Conservation (phyloP, 2,113 vertebrate genomes). For the Panurus biarmicus region DNA sequence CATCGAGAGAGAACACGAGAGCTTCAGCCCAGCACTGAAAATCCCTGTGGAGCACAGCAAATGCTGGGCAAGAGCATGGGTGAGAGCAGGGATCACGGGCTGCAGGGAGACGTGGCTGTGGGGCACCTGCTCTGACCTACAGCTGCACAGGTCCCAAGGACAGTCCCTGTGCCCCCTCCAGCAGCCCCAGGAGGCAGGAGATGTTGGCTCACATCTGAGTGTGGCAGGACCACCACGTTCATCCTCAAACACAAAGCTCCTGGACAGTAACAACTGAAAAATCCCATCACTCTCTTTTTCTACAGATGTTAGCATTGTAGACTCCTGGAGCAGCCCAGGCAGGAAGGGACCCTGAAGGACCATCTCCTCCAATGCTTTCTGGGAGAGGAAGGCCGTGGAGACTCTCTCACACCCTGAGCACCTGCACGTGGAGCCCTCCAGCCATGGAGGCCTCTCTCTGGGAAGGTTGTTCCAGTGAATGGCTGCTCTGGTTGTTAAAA, state of each 20-base stretch:
- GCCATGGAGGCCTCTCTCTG: rapidly evolving
- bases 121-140: background rate
- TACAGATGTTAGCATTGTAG: background rate
- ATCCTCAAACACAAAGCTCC: background rate
- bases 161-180: background rate
- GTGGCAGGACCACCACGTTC: background rate
- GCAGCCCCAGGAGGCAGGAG: background rate
- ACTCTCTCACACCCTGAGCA: background rate
- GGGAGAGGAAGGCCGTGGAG: background rate
- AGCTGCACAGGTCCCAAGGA: rapidly evolving
- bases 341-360: background rate
- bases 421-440: background rate
- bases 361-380: rapidly evolving
- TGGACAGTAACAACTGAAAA: background rate
- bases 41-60: background rate
- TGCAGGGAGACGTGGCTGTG: rapidly evolving
- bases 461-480: background rate
- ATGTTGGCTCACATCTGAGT: rapidly evolving
- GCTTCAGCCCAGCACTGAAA: background rate
- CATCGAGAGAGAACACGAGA: background rate
- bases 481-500: background rate
- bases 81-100: background rate
- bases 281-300: background rate
- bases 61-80: background rate
- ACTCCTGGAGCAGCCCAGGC: background rate